A percentile compares a stretch with the other conserved stretches of the same genome.
phyloP scores from a whole-genome alignment of 2,888 invertebrate species.

The Aphidoletes aphidimyza region DNA sequence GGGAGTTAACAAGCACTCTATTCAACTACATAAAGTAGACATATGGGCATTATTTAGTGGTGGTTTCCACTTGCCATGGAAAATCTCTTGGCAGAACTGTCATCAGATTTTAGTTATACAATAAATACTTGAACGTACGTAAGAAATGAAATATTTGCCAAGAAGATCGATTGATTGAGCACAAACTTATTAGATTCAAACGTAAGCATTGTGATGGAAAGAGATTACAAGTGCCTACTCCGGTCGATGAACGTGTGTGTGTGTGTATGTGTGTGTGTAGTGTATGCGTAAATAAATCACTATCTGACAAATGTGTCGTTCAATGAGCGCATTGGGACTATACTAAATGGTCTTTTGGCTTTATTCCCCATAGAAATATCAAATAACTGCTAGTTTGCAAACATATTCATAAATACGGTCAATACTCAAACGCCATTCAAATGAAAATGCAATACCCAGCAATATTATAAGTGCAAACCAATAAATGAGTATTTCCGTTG shows the following conservation, averaged over 20 bases:
- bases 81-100: neutral
- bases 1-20: too few species aligned
- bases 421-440: too few species aligned
- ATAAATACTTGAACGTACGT: conserved; percentile 35
- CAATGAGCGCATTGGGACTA: neutral
- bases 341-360: neutral
- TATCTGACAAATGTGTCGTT: conserved; percentile 2
- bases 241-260: neutral
- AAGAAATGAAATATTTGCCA: neutral
- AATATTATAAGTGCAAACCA: too few species aligned
- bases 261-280: too few species aligned
- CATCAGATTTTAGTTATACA: conserved; percentile 1
- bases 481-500: too few species aligned
- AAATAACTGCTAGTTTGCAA: neutral
- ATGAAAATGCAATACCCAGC: too few species aligned
- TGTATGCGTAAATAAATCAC: neutral
- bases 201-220: neutral
- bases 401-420: conserved; percentile 23
- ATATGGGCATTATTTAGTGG: too few species aligned
- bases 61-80: too few species aligned
- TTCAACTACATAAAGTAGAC: too few species aligned
- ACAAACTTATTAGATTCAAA: neutral
- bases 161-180: conserved; percentile 42
- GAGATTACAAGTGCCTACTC: neutral
- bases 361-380: neutral